A percentile compares a stretch with the other conserved stretches of the same genome.
Conservation (phyloP, 2,797 vertebrate species). For the Siniperca obscura region DNA sequence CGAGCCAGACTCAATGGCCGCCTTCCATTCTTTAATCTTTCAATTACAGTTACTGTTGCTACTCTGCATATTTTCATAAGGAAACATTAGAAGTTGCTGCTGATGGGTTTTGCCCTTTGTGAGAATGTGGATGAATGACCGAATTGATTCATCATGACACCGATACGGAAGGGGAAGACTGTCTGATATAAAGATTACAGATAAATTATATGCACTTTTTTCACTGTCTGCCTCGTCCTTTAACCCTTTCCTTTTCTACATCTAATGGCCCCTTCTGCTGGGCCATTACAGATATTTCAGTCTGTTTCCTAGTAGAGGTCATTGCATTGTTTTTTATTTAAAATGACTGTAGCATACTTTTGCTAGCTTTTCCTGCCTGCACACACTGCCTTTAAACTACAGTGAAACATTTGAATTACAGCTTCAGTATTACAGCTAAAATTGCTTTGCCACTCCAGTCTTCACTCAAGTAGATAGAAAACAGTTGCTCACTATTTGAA, state of each 20-base stretch:
- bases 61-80: constrained; percentile 78
- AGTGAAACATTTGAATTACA: constrained; percentile 25
- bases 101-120: constrained; percentile 68
- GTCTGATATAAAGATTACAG: constrained; percentile 51
- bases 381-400: constrained; percentile 19
- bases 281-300: constrained; percentile 32
- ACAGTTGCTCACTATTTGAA: background rate
- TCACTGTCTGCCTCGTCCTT: constrained; percentile 30
- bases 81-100: constrained; percentile 77
- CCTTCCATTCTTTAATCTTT: constrained; percentile 82
- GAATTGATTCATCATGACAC: constrained; percentile 74
- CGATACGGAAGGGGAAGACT: constrained; percentile 47
- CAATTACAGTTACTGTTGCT: constrained; percentile 73
- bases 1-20: constrained; percentile 61
- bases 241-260: constrained; percentile 47
- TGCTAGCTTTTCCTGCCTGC: background rate
- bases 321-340: constrained; percentile 7
- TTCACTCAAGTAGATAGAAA: constrained; percentile 19
- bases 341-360: background rate
- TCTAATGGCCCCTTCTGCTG: constrained; percentile 19
- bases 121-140: constrained; percentile 71
- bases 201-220: constrained; percentile 51
- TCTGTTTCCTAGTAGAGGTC: constrained; percentile 35
- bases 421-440: background rate
- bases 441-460: constrained; percentile 19